These are phyloP conservation scores for Caerostris extrusa DNA, from an alignment of 1,140 invertebrate genomes.

Conservation along the genomic window DNA sequence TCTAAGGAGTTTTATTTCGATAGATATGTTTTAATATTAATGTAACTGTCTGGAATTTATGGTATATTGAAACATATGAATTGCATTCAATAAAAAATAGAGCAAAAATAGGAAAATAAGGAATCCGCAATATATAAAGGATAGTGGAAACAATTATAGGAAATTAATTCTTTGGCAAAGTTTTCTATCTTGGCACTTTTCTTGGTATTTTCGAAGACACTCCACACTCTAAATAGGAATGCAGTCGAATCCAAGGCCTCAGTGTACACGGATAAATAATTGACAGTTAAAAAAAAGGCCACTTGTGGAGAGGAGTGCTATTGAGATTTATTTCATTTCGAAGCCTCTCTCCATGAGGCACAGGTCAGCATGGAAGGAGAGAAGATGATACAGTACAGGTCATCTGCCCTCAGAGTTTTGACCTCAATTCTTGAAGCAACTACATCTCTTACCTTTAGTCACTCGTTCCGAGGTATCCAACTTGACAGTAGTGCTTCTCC, in stretches of 20 bases:
- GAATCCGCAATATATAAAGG: no score
- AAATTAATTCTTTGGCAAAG: no score
- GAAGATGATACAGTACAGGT: constrained; percentile 74
- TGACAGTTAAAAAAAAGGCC: background rate
- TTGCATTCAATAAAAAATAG: no score
- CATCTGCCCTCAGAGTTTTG: constrained; percentile 72
- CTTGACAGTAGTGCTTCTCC: constrained; percentile 70
- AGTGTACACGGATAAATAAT: background rate
- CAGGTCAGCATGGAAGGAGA: constrained; percentile 64
- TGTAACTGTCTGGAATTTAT: no score
- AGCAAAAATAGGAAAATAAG: no score
- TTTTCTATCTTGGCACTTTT: no score
- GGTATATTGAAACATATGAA: no score
- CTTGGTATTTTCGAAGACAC: no score
- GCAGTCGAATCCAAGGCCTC: background rate
- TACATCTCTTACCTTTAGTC: constrained; percentile 71
- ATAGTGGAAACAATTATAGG: no score
- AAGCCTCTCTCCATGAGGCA: constrained; percentile 1
- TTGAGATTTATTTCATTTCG: constrained; percentile 60
- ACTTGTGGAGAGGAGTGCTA: constrained; percentile 6
- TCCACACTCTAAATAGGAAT: no score
- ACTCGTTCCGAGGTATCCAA: constrained; percentile 59
- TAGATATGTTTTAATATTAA: no score
- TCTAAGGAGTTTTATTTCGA: no score
- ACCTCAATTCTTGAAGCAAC: constrained; percentile 67